phyloP scores from a whole-genome alignment of 2,888 invertebrate species.

The Erebia ligea region DNA sequence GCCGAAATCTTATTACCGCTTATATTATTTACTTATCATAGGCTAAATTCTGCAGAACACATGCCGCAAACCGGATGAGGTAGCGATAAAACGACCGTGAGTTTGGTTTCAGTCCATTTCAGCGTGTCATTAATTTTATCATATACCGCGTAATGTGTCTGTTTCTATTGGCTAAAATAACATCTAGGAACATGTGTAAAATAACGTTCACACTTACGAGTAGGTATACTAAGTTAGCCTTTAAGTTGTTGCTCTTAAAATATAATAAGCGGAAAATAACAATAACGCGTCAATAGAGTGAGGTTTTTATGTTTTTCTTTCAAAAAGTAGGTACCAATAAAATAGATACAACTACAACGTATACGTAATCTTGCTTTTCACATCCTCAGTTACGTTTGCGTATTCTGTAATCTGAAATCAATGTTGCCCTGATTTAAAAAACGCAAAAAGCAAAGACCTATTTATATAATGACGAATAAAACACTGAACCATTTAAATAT shows the following conservation, averaged over 20 bases:
- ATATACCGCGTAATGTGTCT: background rate
- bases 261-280: too few species aligned
- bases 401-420: too few species aligned
- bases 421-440: too few species aligned
- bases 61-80: slow-evolving; percentile 49
- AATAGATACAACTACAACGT: too few species aligned
- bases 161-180: background rate
- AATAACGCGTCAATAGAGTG: too few species aligned
- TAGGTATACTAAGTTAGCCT: too few species aligned
- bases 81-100: slow-evolving; percentile 46
- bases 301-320: too few species aligned
- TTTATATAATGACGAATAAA: background rate
- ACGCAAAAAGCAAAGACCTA: background rate
- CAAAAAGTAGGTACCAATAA: too few species aligned
- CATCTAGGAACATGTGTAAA: background rate
- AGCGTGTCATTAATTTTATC: slow-evolving; percentile 11
- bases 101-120: slow-evolving; percentile 2
- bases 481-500: background rate
- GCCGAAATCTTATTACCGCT: background rate
- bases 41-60: slow-evolving; percentile 49
- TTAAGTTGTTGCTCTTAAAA: too few species aligned
- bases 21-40: slow-evolving; percentile 3
- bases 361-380: too few species aligned
- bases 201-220: background rate
- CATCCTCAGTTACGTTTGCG: too few species aligned